A percentile compares a stretch with the other conserved stretches of the same genome.
Conservation (phyloP, 2,888 invertebrate genomes). For the Drosophila borborema region DNA sequence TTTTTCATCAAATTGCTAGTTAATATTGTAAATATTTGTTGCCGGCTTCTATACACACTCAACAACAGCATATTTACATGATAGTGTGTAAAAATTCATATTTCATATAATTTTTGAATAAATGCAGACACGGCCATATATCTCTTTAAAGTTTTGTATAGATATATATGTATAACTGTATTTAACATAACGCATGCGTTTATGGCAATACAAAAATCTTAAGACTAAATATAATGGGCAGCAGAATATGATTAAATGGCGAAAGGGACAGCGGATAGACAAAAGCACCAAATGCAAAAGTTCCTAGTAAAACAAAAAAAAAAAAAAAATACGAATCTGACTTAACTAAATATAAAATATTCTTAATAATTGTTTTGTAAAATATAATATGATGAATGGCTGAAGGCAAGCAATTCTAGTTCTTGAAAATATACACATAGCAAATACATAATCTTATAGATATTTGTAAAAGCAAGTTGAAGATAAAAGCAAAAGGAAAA, state of each 20-base stretch:
- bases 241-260: constrained; percentile 44
- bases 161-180: constrained; percentile 23
- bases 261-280: constrained; percentile 59
- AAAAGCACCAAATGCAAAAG: constrained; percentile 62
- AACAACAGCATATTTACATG: constrained; percentile 62
- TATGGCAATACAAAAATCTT: constrained; percentile 34
- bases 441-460: neutral
- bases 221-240: constrained; percentile 36
- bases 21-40: constrained; percentile 63
- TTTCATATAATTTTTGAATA: constrained; percentile 23
- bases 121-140: constrained; percentile 53
- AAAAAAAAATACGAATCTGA: neutral
- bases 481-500: neutral
- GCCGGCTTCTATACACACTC: constrained; percentile 64
- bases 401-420: neutral
- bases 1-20: constrained; percentile 21
- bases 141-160: constrained; percentile 31
- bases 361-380: neutral
- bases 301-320: neutral
- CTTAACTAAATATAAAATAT: constrained; percentile 1
- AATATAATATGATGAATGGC: neutral
- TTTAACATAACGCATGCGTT: constrained; percentile 58
- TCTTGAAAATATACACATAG: neutral
- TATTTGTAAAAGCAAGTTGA: neutral
- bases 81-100: constrained; percentile 25